phyloP scores from a whole-genome alignment of 2,113 vertebrate genomes.

The Saguinus midas region DNA sequence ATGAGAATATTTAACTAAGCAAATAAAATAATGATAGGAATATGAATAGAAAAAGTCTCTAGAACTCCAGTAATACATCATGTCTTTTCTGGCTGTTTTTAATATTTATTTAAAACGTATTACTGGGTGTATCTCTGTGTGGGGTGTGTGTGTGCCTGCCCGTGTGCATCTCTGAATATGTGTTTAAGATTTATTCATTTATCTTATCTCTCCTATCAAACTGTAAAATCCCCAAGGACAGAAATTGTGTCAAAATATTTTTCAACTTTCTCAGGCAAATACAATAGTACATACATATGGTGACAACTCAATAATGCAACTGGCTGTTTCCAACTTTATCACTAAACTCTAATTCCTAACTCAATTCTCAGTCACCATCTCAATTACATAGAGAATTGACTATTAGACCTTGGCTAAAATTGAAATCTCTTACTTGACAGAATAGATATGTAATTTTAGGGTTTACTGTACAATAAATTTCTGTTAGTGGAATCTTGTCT shows the following conservation, averaged over 20 bases:
- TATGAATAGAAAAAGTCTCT: not conserved
- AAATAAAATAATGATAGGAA: not conserved
- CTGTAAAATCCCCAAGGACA: not conserved
- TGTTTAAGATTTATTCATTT: not conserved
- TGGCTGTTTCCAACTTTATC: not conserved
- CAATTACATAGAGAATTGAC: slow-evolving; percentile 11
- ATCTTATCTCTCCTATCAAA: not conserved
- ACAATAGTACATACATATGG: not conserved
- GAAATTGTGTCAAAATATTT: not conserved
- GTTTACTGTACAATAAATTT: slow-evolving; percentile 38
- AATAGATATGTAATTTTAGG: not conserved
- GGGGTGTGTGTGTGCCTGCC: not conserved
- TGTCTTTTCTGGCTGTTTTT: not conserved
- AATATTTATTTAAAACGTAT: not conserved
- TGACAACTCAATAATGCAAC: not conserved
- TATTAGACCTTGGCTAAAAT: slow-evolving; percentile 35
- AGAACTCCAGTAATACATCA: rapidly evolving
- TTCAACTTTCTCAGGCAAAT: not conserved
- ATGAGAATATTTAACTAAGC: not conserved
- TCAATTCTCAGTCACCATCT: slow-evolving; percentile 12
- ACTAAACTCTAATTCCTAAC: not conserved
- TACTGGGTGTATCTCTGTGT: not conserved
- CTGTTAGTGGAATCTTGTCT: slow-evolving; percentile 22
- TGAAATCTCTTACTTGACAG: not conserved
- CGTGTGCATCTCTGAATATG: not conserved